phyloP scores from a whole-genome alignment of 2,797 vertebrate genomes.

The Knipowitschia caucasica region DNA sequence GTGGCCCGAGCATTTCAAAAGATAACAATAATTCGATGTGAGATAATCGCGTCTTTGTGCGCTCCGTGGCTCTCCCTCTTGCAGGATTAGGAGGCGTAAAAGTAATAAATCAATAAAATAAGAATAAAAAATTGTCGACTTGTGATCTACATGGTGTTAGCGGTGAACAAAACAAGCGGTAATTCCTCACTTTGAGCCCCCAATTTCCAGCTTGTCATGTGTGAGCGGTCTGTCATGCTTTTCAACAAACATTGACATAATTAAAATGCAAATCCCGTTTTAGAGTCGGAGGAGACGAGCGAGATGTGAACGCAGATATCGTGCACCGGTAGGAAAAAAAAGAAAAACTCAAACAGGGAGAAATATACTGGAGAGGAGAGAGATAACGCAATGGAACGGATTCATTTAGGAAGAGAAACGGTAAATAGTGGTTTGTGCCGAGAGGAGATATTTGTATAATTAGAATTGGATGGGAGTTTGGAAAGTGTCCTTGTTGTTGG shows the following conservation, averaged over 20 bases:
- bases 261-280: conserved; percentile 83
- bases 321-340: conserved; percentile 54
- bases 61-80: conserved; percentile 24
- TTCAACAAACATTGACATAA: conserved; percentile 82
- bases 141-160: conserved; percentile 60
- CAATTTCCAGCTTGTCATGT: conserved; percentile 78
- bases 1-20: conserved; percentile 33
- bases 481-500: background rate
- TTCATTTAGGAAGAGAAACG: conserved; percentile 41
- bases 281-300: conserved; percentile 61
- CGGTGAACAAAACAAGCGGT: conserved; percentile 49
- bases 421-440: conserved; percentile 33
- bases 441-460: background rate
- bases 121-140: conserved; percentile 39
- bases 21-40: conserved; percentile 31
- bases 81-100: conserved; percentile 59
- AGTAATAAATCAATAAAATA: conserved; percentile 22
- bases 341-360: conserved; percentile 7
- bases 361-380: conserved; percentile 14
- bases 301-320: conserved; percentile 70
- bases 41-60: conserved; percentile 39
- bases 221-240: conserved; percentile 76
- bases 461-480: background rate
- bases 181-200: conserved; percentile 74
- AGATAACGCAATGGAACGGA: conserved; percentile 52